Evolutionary conservation across 2,797 vertebrate genomes (phyloP).

Genomic region (Ambastaia sidthimunki): DNA sequence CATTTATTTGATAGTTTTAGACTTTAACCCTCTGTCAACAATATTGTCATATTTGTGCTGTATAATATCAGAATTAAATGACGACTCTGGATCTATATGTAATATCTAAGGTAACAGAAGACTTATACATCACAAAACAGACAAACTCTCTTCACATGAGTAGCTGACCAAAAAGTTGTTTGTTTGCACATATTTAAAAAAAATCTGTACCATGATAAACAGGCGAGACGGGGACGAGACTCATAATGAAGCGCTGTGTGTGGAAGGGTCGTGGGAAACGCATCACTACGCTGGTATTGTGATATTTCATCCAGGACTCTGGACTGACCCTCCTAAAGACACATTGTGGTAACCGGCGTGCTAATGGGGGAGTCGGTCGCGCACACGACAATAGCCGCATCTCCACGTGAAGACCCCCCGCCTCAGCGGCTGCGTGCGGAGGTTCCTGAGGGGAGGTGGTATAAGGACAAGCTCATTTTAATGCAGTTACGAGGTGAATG

Average conservation of each 20-base stretch:
- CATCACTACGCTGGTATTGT: conserved; percentile 69
- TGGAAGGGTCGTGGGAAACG: conserved; percentile 69
- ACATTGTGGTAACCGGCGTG: conserved; percentile 56
- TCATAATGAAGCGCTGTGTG: conserved; percentile 64
- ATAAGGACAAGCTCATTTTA: conserved; percentile 45
- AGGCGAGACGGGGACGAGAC: conserved; percentile 55
- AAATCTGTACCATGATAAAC: no score
- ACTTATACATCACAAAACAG: no score
- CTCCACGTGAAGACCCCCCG: conserved; percentile 36
- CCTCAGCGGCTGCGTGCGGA: conserved; percentile 34
- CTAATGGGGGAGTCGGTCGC: conserved; percentile 64
- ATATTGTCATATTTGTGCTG: no score
- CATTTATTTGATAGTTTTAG: no score
- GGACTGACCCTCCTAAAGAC: conserved; percentile 63
- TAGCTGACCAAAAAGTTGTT: background rate
- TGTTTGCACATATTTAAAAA: background rate
- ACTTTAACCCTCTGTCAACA: no score
- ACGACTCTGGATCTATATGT: no score
- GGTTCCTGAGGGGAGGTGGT: conserved; percentile 37
- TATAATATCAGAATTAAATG: no score
- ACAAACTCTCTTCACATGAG: background rate
- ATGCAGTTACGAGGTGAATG: conserved; percentile 53
- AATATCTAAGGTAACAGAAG: no score
- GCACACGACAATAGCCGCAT: conserved; percentile 57
- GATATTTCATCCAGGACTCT: conserved; percentile 58